phyloP scores from a whole-genome alignment of 1,140 invertebrate genomes.

The Tachypleus tridentatus region DNA sequence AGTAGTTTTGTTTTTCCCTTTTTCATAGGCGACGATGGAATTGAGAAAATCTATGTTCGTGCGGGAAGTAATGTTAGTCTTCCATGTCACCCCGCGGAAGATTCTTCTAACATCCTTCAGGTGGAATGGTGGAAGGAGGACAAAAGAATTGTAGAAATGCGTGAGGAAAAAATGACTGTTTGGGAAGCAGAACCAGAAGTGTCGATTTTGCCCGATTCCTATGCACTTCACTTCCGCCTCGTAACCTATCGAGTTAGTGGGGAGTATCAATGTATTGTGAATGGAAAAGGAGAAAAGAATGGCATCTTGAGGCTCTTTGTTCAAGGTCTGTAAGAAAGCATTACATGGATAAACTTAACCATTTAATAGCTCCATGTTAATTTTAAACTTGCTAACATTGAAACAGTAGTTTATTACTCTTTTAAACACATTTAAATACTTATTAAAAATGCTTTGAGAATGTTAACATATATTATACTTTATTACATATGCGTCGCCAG shows the following conservation, averaged over 20 bases:
- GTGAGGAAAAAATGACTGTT: constrained; percentile 14
- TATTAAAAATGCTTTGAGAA: too few species aligned
- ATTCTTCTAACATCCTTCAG: not conserved
- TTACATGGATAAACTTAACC: too few species aligned
- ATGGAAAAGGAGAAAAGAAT: constrained; percentile 49
- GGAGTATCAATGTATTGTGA: constrained; percentile 52
- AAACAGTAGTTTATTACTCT: too few species aligned
- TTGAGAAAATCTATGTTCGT: constrained; percentile 12
- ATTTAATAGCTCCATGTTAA: too few species aligned
- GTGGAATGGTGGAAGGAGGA: constrained; percentile 24
- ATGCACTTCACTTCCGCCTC: constrained; percentile 48
- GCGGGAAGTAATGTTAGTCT: constrained; percentile 21
- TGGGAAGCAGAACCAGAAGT: constrained; percentile 30
- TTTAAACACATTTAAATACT: too few species aligned
- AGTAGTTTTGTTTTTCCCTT: too few species aligned
- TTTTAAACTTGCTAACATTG: too few species aligned
- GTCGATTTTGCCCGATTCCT: constrained; percentile 45
- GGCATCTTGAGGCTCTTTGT: constrained; percentile 46
- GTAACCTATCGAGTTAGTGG: constrained; percentile 48
- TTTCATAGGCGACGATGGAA: too few species aligned
- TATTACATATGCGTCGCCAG: too few species aligned
- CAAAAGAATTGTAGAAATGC: constrained; percentile 22
- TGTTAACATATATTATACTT: too few species aligned
- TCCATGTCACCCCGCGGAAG: constrained; percentile 7
- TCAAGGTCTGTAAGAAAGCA: constrained; percentile 40